Evolutionary conservation across 2,888 invertebrate species (phyloP), one percentile per base, ranked within the genome.

Genomic region (Cosmia trapezina): DNA sequence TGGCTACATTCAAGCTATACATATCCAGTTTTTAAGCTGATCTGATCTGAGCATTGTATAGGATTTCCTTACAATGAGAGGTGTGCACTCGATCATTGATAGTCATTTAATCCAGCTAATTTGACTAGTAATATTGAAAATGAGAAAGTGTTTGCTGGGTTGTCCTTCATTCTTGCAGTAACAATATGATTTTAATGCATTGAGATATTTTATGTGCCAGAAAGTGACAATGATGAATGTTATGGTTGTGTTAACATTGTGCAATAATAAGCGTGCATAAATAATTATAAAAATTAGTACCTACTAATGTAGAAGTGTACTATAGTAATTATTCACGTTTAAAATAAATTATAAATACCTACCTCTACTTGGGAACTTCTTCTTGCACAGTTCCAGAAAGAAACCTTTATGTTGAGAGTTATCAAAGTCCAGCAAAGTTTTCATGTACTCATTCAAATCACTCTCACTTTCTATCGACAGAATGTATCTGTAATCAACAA

Each of bases 401-500:
- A 98, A 98, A 63, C 96, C 94, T 73, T 97, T 96, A 89, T 98
- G 98, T 72, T 97, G 96, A 7, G 97, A 93, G 85, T 97, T 97
- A 67, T 96, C 97, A 78, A 96, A 97, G 91, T 98, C 97, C 1
- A 99, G 90, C 62, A 99, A 94, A 64, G 97, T 97, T 85, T 96
- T 97, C 93, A 98, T 97, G 88, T 98, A 98, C 75, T 98, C 98
- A 85, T 98, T 97, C 63, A 98, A 95, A 87, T 98, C 98, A 74
- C 96, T 94, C 70, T 97, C 97, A 88, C 97, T 97, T 86, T 97
- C 97, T 84, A 99, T 98, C 22, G 97, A 96, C 75, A 97, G 89
- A 51, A 99, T 97, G 85, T 97, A 98, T 51, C 98, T 98, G 91
- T 62, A 95, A 95, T 78, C 62, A 81, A 77, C 78, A 70, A 47